Conservation (phyloP, 2,888 invertebrate species). For the Vesta saturnalis region DNA sequence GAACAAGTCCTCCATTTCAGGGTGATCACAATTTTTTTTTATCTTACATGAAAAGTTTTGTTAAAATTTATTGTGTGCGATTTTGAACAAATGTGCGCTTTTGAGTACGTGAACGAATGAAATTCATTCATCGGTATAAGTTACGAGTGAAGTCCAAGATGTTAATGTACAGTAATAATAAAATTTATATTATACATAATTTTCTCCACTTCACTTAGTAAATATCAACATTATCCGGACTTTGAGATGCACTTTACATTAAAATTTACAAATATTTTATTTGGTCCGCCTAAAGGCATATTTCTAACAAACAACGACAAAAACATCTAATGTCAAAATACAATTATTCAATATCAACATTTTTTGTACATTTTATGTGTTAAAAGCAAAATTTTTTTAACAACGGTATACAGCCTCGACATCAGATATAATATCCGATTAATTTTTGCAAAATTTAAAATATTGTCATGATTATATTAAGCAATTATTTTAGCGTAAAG, state of each 20-base stretch:
- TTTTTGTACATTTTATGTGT: constrained; percentile 24
- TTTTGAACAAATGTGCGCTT: background rate
- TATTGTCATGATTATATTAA: constrained; percentile 18
- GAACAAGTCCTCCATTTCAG: background rate
- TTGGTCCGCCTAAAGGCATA: constrained; percentile 29
- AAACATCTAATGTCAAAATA: constrained; percentile 21
- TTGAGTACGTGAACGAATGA: background rate
- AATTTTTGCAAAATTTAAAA: constrained; percentile 11
- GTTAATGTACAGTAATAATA: no score
- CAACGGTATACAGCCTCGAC: constrained; percentile 7
- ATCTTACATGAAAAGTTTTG: background rate
- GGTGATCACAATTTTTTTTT: background rate
- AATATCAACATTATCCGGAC: no score
- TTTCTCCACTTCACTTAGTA: no score
- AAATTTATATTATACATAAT: no score
- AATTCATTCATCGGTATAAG: no score
- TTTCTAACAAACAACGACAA: background rate
- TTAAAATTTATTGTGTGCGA: no score
- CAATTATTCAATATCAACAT: constrained; percentile 26
- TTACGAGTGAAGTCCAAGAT: no score
- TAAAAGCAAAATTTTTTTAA: constrained; percentile 9
- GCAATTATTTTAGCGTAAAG: constrained; percentile 9
- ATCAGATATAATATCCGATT: background rate
- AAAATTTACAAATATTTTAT: constrained; percentile 15
- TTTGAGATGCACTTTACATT: background rate